Base-by-base conservation (phyloP, 2,113 vertebrate species). In the Tiliqua scincoides region DNA sequence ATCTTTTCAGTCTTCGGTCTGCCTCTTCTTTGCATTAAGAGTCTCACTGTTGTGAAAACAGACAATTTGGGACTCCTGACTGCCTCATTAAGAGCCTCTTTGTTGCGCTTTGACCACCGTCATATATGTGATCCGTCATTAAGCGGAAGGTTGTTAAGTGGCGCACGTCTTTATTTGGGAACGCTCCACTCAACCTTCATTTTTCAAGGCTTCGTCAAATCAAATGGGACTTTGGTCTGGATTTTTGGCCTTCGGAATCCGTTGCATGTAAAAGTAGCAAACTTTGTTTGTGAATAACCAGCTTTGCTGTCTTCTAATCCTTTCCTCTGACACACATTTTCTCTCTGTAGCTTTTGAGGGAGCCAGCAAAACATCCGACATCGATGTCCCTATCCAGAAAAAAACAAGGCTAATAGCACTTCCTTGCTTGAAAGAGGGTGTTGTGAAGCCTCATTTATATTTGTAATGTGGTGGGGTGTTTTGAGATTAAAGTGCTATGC, bases 401-500 rank as follows among this genome's bases (percentile, higher is more conserved):
- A 91, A 54, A 91, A 54, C 43, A 78, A 84, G 75, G 85, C 79
- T 75, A 87, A 85, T 15, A 81, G 85, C 78, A 86, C 91, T 92
- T 91, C 93, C 27, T 61, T 78, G 75, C n/a, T 85, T 79, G 85
- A 79, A 91, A 93, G 14, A 15, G 2, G 10, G 59, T 37, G 79
- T 89, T 35, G 52, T 89, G 73, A 88, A 72, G 52, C 88, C 88
- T 91, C 52, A 25, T 78, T 90, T 84, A 89, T 27, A 84, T 93
- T 90, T 81, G 73, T 85, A 91, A 86, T 79, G 54, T 82, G 76
- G 43, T 48, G 43, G 17, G 11, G 17, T 84, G 65, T 90, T 88
- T 91, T 61, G 77, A 65, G 93, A 81, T 76, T 85, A 89, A 91
- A 93, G 89, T 21, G 1, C 35, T 85, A 91, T 91, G 87, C 86